These are phyloP conservation scores for Sciurus vulgaris DNA, from an alignment of 2,797 vertebrate genomes.

Conservation along the genomic window DNA sequence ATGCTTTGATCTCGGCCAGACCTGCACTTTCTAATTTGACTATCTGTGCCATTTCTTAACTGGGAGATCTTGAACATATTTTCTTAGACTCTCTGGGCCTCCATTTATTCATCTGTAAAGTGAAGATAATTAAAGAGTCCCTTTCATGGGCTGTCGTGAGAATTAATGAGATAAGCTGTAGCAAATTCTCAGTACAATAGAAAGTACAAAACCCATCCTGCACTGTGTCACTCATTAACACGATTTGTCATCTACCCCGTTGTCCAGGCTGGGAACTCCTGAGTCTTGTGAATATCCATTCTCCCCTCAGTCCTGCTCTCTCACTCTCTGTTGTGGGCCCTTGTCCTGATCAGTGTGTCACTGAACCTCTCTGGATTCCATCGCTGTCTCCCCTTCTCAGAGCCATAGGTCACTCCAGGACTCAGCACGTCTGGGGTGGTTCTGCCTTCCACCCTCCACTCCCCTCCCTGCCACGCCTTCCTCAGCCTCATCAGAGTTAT, in stretches of 20 bases:
- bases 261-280: neutral
- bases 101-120: constrained; percentile 9
- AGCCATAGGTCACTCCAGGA: fast-evolving
- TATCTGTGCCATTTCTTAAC: neutral
- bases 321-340: neutral
- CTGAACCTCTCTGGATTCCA: neutral
- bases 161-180: constrained; percentile 51
- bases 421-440: fast-evolving
- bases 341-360: neutral
- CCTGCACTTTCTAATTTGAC: neutral
- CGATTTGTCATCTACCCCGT: neutral
- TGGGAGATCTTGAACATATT: neutral
- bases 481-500: neutral
- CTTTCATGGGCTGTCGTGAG: neutral
- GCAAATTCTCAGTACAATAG: constrained; percentile 32
- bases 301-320: neutral
- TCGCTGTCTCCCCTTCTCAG: neutral
- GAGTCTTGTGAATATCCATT: neutral
- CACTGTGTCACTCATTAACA: constrained; percentile 7
- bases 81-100: neutral
- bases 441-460: fast-evolving
- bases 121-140: constrained; percentile 61
- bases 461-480: neutral
- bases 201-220: constrained; percentile 7
- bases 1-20: neutral